These are phyloP conservation scores for Folsomia manolachei DNA, from an alignment of 2,888 invertebrate genomes.

Conservation along the genomic window DNA sequence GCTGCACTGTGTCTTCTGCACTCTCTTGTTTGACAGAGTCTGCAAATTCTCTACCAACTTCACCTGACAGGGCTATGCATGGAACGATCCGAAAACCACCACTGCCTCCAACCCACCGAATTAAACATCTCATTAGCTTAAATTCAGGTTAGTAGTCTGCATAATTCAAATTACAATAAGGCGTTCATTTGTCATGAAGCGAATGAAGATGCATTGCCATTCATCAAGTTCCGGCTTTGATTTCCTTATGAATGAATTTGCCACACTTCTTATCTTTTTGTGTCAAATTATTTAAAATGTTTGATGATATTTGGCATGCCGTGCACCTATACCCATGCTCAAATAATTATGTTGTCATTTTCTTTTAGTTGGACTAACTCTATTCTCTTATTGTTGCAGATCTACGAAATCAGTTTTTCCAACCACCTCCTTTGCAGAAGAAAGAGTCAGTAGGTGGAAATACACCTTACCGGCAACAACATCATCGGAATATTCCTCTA, in stretches of 20 bases:
- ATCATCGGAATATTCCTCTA: background rate
- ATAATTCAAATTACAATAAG: no score
- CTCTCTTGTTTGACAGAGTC: background rate
- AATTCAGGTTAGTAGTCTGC: background rate
- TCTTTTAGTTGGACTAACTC: no score
- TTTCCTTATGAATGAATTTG: no score
- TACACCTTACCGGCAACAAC: background rate
- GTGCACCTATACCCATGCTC: no score
- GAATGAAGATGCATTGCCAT: no score
- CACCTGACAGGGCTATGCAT: background rate
- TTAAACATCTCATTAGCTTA: background rate
- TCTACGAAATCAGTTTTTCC: slow-evolving; percentile 21
- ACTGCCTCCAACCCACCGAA: slow-evolving; percentile 26
- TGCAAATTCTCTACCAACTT: background rate
- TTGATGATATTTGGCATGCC: no score
- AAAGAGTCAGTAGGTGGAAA: background rate
- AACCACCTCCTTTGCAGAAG: background rate
- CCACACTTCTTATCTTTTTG: no score
- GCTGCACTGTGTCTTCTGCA: background rate
- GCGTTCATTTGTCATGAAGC: no score
- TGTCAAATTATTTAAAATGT: no score
- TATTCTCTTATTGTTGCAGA: background rate
- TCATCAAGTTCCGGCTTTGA: no score
- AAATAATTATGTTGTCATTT: no score
- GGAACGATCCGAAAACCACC: slow-evolving; percentile 27